Evolutionary conservation across 2,888 invertebrate genomes (phyloP), one percentile per base, ranked within the genome.

Genomic region (Amphipyra tragopoginis): DNA sequence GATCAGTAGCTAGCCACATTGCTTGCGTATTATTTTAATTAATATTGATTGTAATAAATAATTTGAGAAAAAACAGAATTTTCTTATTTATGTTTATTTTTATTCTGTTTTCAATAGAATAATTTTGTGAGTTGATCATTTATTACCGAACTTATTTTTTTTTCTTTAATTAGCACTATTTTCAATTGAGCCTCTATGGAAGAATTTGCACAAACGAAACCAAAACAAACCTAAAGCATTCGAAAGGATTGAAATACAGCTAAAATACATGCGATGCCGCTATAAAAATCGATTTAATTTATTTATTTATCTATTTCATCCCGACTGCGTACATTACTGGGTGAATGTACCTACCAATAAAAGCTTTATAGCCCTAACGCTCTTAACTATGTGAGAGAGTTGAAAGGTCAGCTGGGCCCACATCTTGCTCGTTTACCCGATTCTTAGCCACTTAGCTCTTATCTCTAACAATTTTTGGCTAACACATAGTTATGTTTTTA

Each of bases 381-480:
- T 59, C 55, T 62, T 69, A 64, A 62, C 61, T 61, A 45, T 71
- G 54, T 59, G 51, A 64, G 59, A 74, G 65, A 65, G 59, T 66
- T 79, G 56, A 78, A 76, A 72, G 72, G 72, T 76, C 76, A 72
- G 56, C 15, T 42, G 44, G 61, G 63, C 61, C 48, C 53, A 38
- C 61, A 65, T 67, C 59, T 62, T 60, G 65, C 56, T 75, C 69
- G 62, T 75, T 77, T 58, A 64, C 48, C 54, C 51, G 52, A 73
- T 69, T 57, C 45, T 65, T 59, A 54, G 39, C 49, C 51, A 47
- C 52, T 69, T 62, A 36, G 14, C 33, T 64, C 49, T 67, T 56
- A 64, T 70, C 56, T 62, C 14, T 36, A 51, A 51, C 56, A 51
- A 44, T 65, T 65, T 66, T 58, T 62, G 50, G 34, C 45, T 52